These are phyloP conservation scores for Micrasema minimum DNA, from an alignment of 1,140 invertebrate genomes.

Conservation along the genomic window DNA sequence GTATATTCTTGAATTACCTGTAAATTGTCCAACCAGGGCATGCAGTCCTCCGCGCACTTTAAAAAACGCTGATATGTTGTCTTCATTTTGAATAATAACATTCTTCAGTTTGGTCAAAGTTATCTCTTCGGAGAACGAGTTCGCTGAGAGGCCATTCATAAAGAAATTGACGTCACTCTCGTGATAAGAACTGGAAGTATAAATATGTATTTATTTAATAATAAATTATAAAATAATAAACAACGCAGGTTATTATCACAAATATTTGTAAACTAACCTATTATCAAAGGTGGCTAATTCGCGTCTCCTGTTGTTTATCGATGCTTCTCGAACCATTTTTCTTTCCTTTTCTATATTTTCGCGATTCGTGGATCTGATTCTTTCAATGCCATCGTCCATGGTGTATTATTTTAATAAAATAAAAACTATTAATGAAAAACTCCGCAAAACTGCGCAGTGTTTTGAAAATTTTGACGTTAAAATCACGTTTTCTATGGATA, in stretches of 20 bases:
- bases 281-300: constrained; percentile 13
- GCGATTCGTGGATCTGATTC: constrained; percentile 17
- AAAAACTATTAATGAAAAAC: neutral
- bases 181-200: neutral
- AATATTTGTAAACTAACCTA: constrained; percentile 1
- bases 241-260: no score
- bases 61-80: constrained; percentile 59
- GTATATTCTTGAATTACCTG: constrained; percentile 55
- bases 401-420: constrained; percentile 5
- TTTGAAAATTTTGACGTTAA: constrained; percentile 26
- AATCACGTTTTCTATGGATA: no score
- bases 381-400: constrained; percentile 17
- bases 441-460: constrained; percentile 14
- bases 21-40: constrained; percentile 61
- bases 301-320: constrained; percentile 14
- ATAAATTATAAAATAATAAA: no score
- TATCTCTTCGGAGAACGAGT: neutral
- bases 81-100: constrained; percentile 57
- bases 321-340: constrained; percentile 4
- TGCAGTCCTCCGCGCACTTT: constrained; percentile 60
- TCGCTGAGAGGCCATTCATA: neutral
- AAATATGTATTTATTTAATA: no score
- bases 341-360: constrained; percentile 34
- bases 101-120: constrained; percentile 59
- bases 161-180: neutral